Conservation (phyloP, 2,797 vertebrate species). For the Semotilus atromaculatus region DNA sequence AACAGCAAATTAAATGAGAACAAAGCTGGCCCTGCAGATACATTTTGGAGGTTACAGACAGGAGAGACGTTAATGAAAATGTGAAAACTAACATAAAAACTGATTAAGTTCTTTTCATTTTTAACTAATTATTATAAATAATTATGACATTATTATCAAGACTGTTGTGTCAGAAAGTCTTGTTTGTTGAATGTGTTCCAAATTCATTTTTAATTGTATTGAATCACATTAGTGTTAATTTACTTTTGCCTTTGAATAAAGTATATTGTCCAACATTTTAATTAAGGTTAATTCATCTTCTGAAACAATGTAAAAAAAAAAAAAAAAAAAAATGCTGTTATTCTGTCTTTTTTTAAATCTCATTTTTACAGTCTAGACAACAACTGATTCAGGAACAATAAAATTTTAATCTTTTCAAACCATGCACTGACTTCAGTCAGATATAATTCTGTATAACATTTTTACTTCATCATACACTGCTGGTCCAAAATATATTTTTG, state of each 20-base stretch:
- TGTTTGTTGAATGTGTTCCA: constrained; percentile 44
- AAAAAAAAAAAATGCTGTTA: background rate
- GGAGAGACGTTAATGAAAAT: constrained; percentile 64
- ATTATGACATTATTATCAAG: constrained; percentile 70
- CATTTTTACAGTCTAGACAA: background rate
- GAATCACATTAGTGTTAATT: background rate
- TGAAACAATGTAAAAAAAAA: background rate
- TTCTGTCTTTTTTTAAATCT: background rate
- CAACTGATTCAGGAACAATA: background rate
- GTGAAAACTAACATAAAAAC: constrained; percentile 72
- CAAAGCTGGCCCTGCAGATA: constrained; percentile 75
- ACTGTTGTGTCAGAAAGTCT: constrained; percentile 66
- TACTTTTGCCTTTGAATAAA: background rate
- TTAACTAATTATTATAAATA: constrained; percentile 78
- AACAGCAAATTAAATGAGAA: constrained; percentile 77
- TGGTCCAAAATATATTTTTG: background rate
- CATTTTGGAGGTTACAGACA: constrained; percentile 42
- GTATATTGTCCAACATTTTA: background rate
- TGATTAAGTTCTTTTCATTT: constrained; percentile 70
- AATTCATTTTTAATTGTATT: constrained; percentile 3
- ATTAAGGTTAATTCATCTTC: background rate
- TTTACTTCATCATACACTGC: background rate
- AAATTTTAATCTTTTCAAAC: background rate
- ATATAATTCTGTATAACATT: background rate
- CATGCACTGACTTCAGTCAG: background rate